These are phyloP conservation scores for Emmelina monodactyla DNA, from an alignment of 2,888 invertebrate species.

Conservation along the genomic window DNA sequence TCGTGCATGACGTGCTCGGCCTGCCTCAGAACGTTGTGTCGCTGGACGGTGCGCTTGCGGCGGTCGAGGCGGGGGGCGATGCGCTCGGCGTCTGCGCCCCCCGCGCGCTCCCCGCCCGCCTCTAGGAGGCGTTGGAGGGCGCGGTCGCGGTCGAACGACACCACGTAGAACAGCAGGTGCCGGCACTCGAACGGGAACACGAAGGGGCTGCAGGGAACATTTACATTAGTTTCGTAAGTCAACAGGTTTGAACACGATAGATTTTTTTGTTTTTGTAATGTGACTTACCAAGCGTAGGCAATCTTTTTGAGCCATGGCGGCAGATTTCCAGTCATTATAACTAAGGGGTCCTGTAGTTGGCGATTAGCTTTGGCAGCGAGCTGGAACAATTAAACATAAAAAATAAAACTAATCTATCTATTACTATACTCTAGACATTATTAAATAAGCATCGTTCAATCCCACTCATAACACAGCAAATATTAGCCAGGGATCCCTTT, in stretches of 20 bases:
- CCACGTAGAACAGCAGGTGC: slow-evolving; percentile 95
- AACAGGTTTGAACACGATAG: not conserved
- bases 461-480: too few relatives aligned
- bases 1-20: slow-evolving; percentile 96
- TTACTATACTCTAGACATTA: too few relatives aligned
- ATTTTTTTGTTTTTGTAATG: not conserved
- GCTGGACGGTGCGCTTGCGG: slow-evolving; percentile 88
- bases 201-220: slow-evolving; percentile 76
- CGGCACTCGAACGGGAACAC: slow-evolving; percentile 97
- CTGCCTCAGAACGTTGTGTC: slow-evolving; percentile 91
- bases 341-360: slow-evolving; percentile 96
- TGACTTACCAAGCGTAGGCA: slow-evolving; percentile 76
- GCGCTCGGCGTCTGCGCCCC: slow-evolving; percentile 70
- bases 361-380: slow-evolving; percentile 96
- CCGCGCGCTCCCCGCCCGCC: slow-evolving; percentile 85
- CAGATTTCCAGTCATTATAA: slow-evolving; percentile 97
- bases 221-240: not conserved
- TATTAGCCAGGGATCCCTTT: too few relatives aligned
- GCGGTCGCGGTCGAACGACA: slow-evolving; percentile 96
- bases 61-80: slow-evolving; percentile 94
- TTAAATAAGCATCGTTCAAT: too few relatives aligned
- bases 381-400: slow-evolving; percentile 33
- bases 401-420: not conserved
- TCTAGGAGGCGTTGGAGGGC: slow-evolving; percentile 95
- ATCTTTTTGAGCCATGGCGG: slow-evolving; percentile 95